These are phyloP conservation scores for Siniperca obscura DNA, from an alignment of 2,797 vertebrate genomes.

Conservation along the genomic window DNA sequence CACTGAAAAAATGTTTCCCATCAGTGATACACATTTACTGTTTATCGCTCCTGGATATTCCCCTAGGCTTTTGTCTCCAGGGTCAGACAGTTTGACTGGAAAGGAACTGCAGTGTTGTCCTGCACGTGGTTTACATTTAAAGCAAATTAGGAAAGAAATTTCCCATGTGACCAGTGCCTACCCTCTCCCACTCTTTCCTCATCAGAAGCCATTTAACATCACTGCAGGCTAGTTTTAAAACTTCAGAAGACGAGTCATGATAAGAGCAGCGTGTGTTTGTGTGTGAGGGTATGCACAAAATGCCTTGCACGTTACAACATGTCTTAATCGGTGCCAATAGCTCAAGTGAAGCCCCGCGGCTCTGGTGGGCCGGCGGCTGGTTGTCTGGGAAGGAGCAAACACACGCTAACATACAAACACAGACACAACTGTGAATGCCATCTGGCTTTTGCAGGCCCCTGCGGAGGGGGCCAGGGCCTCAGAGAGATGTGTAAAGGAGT, in stretches of 20 bases:
- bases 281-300: slow-evolving; percentile 28
- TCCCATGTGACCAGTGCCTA: background rate
- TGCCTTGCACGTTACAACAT: slow-evolving; percentile 52
- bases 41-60: slow-evolving; percentile 1
- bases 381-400: slow-evolving; percentile 58
- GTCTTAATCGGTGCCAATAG: slow-evolving; percentile 66
- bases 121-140: background rate
- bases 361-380: slow-evolving; percentile 48
- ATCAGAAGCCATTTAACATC: slow-evolving; percentile 11
- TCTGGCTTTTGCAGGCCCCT: slow-evolving; percentile 60
- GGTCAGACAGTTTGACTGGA: background rate
- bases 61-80: slow-evolving; percentile 13
- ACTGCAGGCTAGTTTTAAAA: slow-evolving; percentile 22
- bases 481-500: slow-evolving; percentile 22
- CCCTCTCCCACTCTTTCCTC: slow-evolving; percentile 9
- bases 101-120: background rate
- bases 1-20: slow-evolving; percentile 16
- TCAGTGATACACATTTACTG: slow-evolving; percentile 9
- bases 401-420: slow-evolving; percentile 52
- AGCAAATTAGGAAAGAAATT: background rate
- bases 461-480: slow-evolving; percentile 23
- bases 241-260: slow-evolving; percentile 16
- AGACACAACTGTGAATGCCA: slow-evolving; percentile 58
- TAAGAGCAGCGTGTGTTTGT: slow-evolving; percentile 15
- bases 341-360: slow-evolving; percentile 55